Evolutionary conservation across 1,140 invertebrate species (phyloP).

Genomic region (Aplysia californica): DNA sequence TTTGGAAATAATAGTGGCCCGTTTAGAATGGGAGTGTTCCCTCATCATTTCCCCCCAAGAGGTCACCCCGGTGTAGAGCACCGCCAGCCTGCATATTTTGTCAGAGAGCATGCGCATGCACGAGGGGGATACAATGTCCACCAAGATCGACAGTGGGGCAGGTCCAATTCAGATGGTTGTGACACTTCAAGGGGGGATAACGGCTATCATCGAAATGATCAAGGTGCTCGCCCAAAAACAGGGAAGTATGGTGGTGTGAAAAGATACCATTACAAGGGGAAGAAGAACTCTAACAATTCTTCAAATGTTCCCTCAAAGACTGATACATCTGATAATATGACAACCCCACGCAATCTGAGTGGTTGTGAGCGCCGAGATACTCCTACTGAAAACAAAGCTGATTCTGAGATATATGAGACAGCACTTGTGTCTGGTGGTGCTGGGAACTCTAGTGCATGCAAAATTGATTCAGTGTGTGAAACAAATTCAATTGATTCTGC

Average conservation of each 20-base stretch:
- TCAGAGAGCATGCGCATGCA: too few relatives aligned
- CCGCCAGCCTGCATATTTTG: not conserved
- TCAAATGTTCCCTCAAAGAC: not conserved
- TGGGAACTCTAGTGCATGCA: not conserved
- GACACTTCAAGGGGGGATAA: not conserved
- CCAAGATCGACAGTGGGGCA: too few relatives aligned
- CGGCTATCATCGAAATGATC: not conserved
- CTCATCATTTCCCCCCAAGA: not conserved
- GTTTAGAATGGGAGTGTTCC: constrained; percentile 27
- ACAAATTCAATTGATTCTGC: not conserved
- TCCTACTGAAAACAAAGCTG: not conserved
- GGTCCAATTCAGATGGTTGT: not conserved
- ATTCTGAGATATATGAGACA: not conserved
- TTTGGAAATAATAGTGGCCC: constrained; percentile 31
- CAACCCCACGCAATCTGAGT: not conserved
- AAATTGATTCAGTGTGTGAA: not conserved
- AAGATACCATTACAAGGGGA: constrained; percentile 2
- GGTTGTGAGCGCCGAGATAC: not conserved
- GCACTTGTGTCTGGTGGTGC: not conserved
- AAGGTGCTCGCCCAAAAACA: constrained; percentile 9
- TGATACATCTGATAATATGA: not conserved
- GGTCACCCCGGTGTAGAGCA: not conserved
- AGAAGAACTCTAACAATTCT: constrained; percentile 16
- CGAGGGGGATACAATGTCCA: not conserved
- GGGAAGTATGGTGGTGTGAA: not conserved